These are phyloP conservation scores for Andrena dorsata DNA, from an alignment of 2,888 invertebrate genomes.

Conservation along the genomic window DNA sequence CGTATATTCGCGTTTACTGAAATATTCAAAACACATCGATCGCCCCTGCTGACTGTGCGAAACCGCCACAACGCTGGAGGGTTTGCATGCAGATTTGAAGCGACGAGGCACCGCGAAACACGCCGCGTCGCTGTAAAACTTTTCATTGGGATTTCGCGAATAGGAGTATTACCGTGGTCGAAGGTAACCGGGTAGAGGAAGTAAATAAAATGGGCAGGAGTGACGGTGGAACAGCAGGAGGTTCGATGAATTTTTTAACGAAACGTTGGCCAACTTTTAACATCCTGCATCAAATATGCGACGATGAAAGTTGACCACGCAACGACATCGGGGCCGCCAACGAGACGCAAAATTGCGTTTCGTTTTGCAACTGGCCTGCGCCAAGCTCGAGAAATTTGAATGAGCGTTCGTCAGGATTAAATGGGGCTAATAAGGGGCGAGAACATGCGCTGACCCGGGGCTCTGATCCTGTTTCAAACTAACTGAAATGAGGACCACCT, in stretches of 20 bases:
- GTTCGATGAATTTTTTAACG: conserved; percentile 40
- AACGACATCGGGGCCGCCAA: neutral
- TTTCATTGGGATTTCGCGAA: conserved; percentile 37
- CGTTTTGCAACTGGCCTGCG: conserved; percentile 1
- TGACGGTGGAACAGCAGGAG: neutral
- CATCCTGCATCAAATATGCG: conserved; percentile 22
- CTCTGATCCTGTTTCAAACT: neutral
- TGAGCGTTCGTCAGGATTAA: neutral
- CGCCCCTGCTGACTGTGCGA: neutral
- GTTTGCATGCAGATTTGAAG: conserved; percentile 17
- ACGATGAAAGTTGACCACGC: neutral
- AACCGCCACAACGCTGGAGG: conserved; percentile 8
- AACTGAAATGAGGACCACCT: neutral
- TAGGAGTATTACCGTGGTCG: conserved; percentile 20
- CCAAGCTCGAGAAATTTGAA: neutral
- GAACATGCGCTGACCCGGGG: neutral
- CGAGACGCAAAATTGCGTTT: conserved; percentile 16
- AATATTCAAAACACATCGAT: neutral
- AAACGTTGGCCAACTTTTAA: conserved; percentile 21
- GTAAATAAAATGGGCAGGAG: neutral
- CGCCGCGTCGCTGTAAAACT: conserved; percentile 29
- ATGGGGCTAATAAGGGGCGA: neutral
- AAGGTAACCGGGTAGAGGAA: neutral
- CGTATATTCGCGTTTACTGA: neutral
- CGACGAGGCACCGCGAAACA: conserved; percentile 16